phyloP scores from a whole-genome alignment of 1,140 invertebrate genomes.

The Pseudomyrmex sp. region DNA sequence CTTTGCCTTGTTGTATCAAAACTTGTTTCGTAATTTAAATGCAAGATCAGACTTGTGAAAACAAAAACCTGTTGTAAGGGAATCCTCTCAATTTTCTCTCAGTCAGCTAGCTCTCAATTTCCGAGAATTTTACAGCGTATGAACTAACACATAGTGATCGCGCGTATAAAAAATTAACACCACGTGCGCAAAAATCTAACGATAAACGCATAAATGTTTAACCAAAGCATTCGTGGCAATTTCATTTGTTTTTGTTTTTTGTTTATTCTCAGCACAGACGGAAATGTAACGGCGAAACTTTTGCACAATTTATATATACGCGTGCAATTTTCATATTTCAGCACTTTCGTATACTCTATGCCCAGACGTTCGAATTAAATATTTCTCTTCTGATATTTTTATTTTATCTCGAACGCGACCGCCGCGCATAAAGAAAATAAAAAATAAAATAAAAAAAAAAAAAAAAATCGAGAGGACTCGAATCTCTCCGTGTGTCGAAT shows the following conservation, averaged over 20 bases:
- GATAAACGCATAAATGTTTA: too few relatives aligned
- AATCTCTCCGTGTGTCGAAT: slow-evolving; percentile 4
- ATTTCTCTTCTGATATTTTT: not conserved
- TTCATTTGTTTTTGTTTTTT: not conserved
- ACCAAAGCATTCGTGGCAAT: too few relatives aligned
- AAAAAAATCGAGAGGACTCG: not conserved
- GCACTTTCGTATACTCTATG: too few relatives aligned
- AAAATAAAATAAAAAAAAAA: not conserved
- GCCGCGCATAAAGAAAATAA: not conserved
- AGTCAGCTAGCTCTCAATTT: too few relatives aligned
- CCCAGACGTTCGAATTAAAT: slow-evolving; percentile 8
- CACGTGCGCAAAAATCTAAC: too few relatives aligned
- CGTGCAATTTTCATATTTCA: not conserved
- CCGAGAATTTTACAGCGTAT: too few relatives aligned
- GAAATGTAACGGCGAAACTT: not conserved
- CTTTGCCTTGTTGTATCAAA: slow-evolving; percentile 1
- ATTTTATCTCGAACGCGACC: not conserved
- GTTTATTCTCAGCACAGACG: not conserved
- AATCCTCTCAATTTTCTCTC: too few relatives aligned
- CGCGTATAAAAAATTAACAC: too few relatives aligned
- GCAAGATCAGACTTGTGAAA: too few relatives aligned
- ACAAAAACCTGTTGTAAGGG: too few relatives aligned
- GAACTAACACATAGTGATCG: too few relatives aligned
- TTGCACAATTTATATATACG: not conserved
- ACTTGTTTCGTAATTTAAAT: too few relatives aligned